A percentile compares a stretch with the other conserved stretches of the same genome.
phyloP scores from a whole-genome alignment of 2,113 vertebrate species.

The Crotalus horridus region DNA sequence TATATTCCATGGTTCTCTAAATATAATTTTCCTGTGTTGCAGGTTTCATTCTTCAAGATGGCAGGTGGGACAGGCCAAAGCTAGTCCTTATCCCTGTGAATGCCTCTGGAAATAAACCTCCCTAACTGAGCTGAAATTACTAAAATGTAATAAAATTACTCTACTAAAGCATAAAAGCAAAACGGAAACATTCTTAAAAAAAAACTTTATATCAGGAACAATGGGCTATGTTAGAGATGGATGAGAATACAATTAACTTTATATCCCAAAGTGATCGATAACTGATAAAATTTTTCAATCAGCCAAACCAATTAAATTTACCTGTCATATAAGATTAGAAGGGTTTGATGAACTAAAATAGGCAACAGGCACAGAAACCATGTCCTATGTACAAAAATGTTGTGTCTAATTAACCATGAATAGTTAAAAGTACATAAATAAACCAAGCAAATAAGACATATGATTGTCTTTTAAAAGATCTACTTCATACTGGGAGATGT shows the following conservation, averaged over 20 bases:
- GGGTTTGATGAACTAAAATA: neutral
- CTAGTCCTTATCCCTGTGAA: neutral
- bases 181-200: neutral
- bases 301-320: neutral
- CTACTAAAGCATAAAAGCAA: neutral
- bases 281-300: neutral
- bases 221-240: too few species aligned
- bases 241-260: neutral
- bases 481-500: neutral
- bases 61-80: too few species aligned
- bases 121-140: neutral
- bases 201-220: neutral
- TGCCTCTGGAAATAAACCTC: neutral
- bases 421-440: neutral
- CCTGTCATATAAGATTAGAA: neutral
- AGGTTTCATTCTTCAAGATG: too few species aligned
- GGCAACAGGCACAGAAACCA: neutral
- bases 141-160: neutral
- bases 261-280: neutral
- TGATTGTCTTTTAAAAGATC: neutral
- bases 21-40: neutral
- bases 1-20: neutral
- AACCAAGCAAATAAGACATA: neutral
- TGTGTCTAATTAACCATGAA: neutral
- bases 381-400: neutral